These are phyloP conservation scores for Acanthoscelides obtectus DNA, from an alignment of 2,888 invertebrate genomes.

Conservation along the genomic window DNA sequence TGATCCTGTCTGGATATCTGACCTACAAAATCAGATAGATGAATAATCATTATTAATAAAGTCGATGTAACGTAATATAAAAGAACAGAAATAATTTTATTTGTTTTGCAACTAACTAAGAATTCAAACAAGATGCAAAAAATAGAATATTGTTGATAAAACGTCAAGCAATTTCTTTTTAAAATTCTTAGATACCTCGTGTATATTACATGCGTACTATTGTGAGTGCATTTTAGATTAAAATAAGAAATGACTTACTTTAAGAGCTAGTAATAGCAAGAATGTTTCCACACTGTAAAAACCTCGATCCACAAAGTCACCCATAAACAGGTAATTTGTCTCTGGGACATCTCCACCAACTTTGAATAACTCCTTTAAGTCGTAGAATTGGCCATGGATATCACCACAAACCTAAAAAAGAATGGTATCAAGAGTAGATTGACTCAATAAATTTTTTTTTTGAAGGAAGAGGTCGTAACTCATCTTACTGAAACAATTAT, in stretches of 20 bases:
- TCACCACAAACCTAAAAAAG: conserved; percentile 91
- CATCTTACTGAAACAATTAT: too few relatives aligned
- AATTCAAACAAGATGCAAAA: too few relatives aligned
- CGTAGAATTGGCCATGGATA: conserved; percentile 99
- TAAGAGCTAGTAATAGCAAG: conserved; percentile 88
- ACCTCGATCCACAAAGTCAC: conserved; percentile 98
- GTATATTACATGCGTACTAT: too few relatives aligned
- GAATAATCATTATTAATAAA: too few relatives aligned
- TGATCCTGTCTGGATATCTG: conserved; percentile 97
- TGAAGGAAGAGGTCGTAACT: too few relatives aligned
- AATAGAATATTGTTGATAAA: too few relatives aligned
- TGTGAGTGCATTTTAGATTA: too few relatives aligned
- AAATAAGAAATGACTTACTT: conserved; percentile 75
- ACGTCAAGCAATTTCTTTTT: too few relatives aligned
- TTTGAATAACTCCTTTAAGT: conserved; percentile 94
- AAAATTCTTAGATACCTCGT: too few relatives aligned
- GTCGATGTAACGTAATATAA: too few relatives aligned
- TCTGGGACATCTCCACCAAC: conserved; percentile 99
- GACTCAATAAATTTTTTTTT: neutral
- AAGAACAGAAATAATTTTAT: conserved; percentile 3
- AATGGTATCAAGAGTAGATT: neutral
- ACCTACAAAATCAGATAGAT: conserved; percentile 57
- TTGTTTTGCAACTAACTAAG: neutral
- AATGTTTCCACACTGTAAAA: conserved; percentile 99
- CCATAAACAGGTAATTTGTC: conserved; percentile 99